phyloP scores from a whole-genome alignment of 2,797 vertebrate genomes.

The Neostethus bicornis region DNA sequence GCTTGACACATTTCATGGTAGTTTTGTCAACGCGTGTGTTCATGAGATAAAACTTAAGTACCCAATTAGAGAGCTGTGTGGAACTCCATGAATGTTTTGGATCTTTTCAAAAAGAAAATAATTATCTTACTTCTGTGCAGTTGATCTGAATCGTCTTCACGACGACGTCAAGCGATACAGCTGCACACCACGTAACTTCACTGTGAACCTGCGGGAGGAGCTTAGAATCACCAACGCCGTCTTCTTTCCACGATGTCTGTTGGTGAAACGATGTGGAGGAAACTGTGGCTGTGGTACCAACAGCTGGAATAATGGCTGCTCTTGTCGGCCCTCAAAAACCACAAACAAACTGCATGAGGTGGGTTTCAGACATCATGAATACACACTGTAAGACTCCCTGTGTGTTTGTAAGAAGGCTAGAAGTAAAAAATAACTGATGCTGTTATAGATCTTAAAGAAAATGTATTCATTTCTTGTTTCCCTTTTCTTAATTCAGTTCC shows the following conservation, averaged over 20 bases:
- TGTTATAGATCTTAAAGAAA: too few species aligned
- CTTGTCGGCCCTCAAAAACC: constrained; percentile 85
- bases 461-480: too few species aligned
- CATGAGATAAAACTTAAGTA: background rate
- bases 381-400: constrained; percentile 18
- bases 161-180: constrained; percentile 95
- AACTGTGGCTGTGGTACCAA: constrained; percentile 92
- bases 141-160: constrained; percentile 91
- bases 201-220: constrained; percentile 94
- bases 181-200: constrained; percentile 94
- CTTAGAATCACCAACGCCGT: constrained; percentile 87
- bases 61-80: background rate
- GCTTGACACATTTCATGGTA: too few species aligned
- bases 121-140: too few species aligned
- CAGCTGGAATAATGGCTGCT: constrained; percentile 88
- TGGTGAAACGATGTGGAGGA: constrained; percentile 94
- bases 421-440: too few species aligned
- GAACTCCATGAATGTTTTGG: background rate
- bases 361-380: background rate
- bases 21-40: background rate
- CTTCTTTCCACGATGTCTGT: constrained; percentile 95
- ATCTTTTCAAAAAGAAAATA: too few species aligned
- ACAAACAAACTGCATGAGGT: constrained; percentile 93
- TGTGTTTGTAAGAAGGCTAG: too few species aligned
- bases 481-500: too few species aligned